Evolutionary conservation across 2,797 vertebrate genomes (phyloP).

Genomic region (Amphiprion clarkii): DNA sequence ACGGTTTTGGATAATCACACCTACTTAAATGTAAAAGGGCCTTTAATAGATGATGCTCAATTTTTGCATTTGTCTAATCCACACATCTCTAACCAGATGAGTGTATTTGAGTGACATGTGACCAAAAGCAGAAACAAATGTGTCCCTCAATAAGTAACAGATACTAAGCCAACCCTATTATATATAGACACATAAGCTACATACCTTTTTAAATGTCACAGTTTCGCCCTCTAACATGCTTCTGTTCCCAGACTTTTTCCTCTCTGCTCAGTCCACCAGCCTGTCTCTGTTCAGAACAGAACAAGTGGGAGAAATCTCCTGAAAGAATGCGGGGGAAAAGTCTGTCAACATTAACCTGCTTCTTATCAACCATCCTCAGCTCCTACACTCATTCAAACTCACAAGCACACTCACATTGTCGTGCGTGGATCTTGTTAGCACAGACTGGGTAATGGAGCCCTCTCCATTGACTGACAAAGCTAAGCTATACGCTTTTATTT

Average conservation of each 20-base stretch:
- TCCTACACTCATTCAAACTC: conserved; percentile 41
- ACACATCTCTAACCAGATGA: neutral
- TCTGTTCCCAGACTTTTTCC: conserved; percentile 13
- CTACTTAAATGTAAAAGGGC: neutral
- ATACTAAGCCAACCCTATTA: conserved; percentile 63
- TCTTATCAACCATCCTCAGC: conserved; percentile 73
- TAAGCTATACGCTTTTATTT: conserved; percentile 51
- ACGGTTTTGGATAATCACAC: neutral
- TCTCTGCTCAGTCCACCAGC: conserved; percentile 34
- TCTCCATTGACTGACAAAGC: conserved; percentile 61
- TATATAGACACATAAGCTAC: conserved; percentile 47
- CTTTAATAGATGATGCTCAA: too few species aligned
- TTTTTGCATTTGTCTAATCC: neutral
- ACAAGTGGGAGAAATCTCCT: conserved; percentile 71
- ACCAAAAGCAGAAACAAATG: neutral
- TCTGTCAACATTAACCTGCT: conserved; percentile 73
- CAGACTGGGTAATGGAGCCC: conserved; percentile 55
- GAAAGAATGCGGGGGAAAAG: conserved; percentile 74
- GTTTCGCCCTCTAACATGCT: conserved; percentile 23
- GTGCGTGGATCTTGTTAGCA: conserved; percentile 24
- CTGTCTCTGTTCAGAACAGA: conserved; percentile 53
- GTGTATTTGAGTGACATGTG: neutral
- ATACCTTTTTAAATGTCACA: conserved; percentile 40
- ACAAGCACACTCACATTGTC: conserved; percentile 9
- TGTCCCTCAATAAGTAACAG: neutral